Conservation (phyloP, 2,888 invertebrate species). For the Caenorhabditis sp. region DNA sequence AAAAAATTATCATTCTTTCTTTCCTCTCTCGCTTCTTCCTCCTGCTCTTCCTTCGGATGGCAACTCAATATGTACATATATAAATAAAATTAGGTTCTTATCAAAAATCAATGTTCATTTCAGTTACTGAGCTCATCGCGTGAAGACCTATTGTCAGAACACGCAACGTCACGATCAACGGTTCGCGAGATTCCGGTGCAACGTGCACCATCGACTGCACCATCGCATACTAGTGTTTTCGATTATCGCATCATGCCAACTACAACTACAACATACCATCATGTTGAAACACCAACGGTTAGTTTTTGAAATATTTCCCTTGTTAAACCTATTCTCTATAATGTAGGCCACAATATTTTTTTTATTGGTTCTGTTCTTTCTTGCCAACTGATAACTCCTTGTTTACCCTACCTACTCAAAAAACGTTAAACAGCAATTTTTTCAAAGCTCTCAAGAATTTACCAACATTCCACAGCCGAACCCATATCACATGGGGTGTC, state of each 20-base stretch:
- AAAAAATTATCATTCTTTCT: not conserved
- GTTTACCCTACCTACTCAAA: not conserved
- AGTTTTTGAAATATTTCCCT: too few species aligned
- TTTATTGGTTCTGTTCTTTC: not conserved
- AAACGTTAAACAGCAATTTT: not conserved
- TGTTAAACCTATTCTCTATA: not conserved
- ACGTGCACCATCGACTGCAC: slow-evolving; percentile 61
- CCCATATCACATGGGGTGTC: not conserved
- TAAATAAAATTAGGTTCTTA: too few species aligned
- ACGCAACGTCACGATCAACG: slow-evolving; percentile 60
- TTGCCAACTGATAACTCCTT: not conserved
- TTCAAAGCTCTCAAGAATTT: not conserved
- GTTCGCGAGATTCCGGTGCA: slow-evolving; percentile 69
- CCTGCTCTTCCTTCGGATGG: not conserved
- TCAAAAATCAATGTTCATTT: too few species aligned
- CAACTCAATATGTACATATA: not conserved
- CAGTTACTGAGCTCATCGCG: slow-evolving; percentile 56
- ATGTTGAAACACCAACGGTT: slow-evolving; percentile 41
- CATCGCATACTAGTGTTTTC: slow-evolving; percentile 50
- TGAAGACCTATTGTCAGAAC: slow-evolving; percentile 64
- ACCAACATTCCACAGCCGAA: not conserved
- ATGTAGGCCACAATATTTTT: not conserved
- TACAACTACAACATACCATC: slow-evolving; percentile 39
- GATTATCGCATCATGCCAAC: slow-evolving; percentile 58
- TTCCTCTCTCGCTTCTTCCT: too few species aligned